Conservation (phyloP, 2,797 vertebrate genomes). For the Chanos chanos region DNA sequence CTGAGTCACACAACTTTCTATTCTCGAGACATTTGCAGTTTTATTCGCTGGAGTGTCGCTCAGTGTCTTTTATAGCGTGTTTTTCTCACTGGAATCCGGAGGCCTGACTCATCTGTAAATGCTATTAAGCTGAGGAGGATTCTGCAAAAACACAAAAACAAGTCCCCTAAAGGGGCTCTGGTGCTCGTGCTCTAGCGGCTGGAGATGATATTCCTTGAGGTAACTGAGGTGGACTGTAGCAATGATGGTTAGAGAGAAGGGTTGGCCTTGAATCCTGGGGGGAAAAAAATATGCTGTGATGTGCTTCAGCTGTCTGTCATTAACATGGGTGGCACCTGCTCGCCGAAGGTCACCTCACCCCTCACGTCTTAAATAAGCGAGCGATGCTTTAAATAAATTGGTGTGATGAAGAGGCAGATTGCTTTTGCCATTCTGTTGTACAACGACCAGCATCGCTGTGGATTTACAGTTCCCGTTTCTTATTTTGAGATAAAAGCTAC, state of each 20-base stretch:
- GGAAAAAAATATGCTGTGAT: constrained; percentile 43
- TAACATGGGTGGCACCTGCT: constrained; percentile 38
- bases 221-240: constrained; percentile 32
- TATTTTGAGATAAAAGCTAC: constrained; percentile 50
- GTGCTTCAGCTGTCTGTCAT: constrained; percentile 43
- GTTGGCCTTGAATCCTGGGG: constrained; percentile 39
- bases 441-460: constrained; percentile 28
- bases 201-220: too few species aligned
- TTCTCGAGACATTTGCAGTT: too few species aligned
- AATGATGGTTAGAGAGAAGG: constrained; percentile 18
- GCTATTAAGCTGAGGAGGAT: too few species aligned
- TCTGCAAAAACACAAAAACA: too few species aligned
- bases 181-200: too few species aligned
- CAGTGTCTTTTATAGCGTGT: too few species aligned
- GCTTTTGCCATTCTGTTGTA: constrained; percentile 33
- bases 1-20: too few species aligned
- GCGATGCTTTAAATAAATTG: constrained; percentile 45
- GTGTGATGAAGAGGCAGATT: constrained; percentile 45
- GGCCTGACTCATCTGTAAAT: too few species aligned
- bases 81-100: too few species aligned
- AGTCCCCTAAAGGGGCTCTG: too few species aligned
- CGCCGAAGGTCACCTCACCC: constrained; percentile 40
- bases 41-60: too few species aligned
- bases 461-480: constrained; percentile 48
- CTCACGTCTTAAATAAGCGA: constrained; percentile 43